Conservation (phyloP, 2,888 invertebrate genomes). For the Melieria omissa region DNA sequence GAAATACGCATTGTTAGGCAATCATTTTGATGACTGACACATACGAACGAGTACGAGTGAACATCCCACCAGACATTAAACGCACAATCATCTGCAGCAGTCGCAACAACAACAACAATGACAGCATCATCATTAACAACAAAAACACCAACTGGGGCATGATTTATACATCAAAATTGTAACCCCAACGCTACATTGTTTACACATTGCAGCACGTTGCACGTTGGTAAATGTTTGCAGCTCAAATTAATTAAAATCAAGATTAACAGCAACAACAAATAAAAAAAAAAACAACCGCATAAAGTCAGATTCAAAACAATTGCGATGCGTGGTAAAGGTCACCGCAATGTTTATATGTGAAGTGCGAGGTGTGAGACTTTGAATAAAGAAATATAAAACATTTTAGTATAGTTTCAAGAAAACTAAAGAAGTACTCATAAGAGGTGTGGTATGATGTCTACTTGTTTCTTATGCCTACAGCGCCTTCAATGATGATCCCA, state of each 20-base stretch:
- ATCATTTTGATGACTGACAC: no score
- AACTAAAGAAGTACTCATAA: no score
- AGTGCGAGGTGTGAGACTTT: no score
- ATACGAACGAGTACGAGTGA: constrained; percentile 10
- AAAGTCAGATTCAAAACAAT: background rate
- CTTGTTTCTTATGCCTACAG: no score
- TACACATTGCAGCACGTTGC: constrained; percentile 28
- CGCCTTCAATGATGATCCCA: no score
- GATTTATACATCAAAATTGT: no score
- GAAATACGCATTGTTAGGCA: no score
- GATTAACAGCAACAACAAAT: background rate
- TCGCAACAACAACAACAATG: background rate
- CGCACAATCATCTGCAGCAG: constrained; percentile 37
- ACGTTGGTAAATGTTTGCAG: constrained; percentile 3
- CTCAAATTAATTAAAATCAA: constrained; percentile 31
- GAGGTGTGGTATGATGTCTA: no score
- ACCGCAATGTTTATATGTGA: no score
- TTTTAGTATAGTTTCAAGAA: no score
- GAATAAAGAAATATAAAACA: no score
- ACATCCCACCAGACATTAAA: constrained; percentile 40
- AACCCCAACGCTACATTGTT: constrained; percentile 3
- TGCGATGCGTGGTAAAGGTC: no score
- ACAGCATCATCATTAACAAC: background rate
- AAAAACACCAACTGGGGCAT: background rate
- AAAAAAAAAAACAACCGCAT: constrained; percentile 46